Base-by-base conservation (phyloP, 2,888 invertebrate genomes). In the Cerastis leucographa region DNA sequence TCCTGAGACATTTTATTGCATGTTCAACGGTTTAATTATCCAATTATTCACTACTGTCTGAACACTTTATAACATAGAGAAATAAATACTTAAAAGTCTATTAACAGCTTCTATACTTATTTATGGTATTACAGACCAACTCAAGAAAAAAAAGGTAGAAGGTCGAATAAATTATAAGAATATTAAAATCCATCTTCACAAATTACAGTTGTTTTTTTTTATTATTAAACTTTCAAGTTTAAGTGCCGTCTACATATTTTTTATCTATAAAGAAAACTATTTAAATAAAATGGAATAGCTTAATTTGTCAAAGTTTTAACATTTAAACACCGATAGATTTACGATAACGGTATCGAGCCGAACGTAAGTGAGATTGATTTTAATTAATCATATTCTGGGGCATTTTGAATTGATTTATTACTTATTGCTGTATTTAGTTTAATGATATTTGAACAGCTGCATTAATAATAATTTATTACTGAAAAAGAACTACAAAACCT, bases 301-400 rank as follows among this genome's bases (percentile, higher is more conserved):
- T 88, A 88, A 87, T 89, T 89, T 89, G 86, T 88, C 87, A 85
- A 83, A 85, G 80, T 78, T 84, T 66, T 80, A 84, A 80, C 64
- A 84, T 82, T 84, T 86, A 80, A 87, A 81, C 75, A 84, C 66
- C 73, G 72, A 76, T 70, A 79, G 86, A 88, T 88, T 84, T 77
- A 85, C 76, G 87, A 88, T 86, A 87, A 82, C 84, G 77, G 81
- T 80, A 87, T 81, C 77, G 44, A 65, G 49, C 72, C 51, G 51
- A 71, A 80, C 74, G 29, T 81, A 74, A 83, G 71, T 79, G 71
- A 77, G 85, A 84, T 85, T 81, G 85, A 85, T 84, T 80, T 76
- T 73, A 85, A 86, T 88, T 84, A 84, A 88, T 87, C 75, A 85
- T 76, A 82, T 88, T 85, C 86, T 84, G 80, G 78, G 75, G 76